Base-by-base conservation (phyloP, 2,113 vertebrate species). In the Vidua chalybeata region DNA sequence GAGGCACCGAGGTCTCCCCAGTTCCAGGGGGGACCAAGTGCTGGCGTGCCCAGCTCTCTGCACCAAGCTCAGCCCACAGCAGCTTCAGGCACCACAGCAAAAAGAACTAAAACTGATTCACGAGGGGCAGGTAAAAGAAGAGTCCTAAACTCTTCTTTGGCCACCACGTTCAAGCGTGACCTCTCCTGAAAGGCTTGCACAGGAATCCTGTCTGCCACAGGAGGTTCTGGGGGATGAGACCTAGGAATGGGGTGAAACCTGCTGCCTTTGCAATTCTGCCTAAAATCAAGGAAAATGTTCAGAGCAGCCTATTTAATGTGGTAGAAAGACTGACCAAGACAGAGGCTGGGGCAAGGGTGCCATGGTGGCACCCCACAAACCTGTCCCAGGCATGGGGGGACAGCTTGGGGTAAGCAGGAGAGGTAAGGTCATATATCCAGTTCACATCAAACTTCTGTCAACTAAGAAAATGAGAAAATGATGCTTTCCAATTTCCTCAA, bases 161-260 rank as follows among this genome's bases (percentile, higher is more conserved):
- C 10, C 17, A 13, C 3, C 27, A 54, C 0, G 0, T 8, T 3
- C n/a, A 35, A 75, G 51, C 10, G 16, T 6, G 2, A 7, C 51
- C 1, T 61, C 21, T 69, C 41, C 81, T 46, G 12, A 39, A 64
- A 61, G 54, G 20, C n/a, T 76, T 27, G 28, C 27, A 45, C 0
- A 0, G 21, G 33, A 30, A 14, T 58, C 48, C 20, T 0, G 0
- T 35, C 39, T 46, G 11, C 39, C 68, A 18, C 3, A 11, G 48
- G 41, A 49, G 16, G 7, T 33, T 24, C 28, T 76, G 45, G 13
- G 1, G 6, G 37, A 30, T 46, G 62, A 79, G 39, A 28, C 45
- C 6, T 37, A 56, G 67, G 37, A 63, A 39, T 6, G 20, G 18
- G 11, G 17, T 37, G 27, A 64, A 87, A 74, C 31, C 18, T n/a